phyloP scores from a whole-genome alignment of 2,888 invertebrate genomes.

The Tillus elongatus region DNA sequence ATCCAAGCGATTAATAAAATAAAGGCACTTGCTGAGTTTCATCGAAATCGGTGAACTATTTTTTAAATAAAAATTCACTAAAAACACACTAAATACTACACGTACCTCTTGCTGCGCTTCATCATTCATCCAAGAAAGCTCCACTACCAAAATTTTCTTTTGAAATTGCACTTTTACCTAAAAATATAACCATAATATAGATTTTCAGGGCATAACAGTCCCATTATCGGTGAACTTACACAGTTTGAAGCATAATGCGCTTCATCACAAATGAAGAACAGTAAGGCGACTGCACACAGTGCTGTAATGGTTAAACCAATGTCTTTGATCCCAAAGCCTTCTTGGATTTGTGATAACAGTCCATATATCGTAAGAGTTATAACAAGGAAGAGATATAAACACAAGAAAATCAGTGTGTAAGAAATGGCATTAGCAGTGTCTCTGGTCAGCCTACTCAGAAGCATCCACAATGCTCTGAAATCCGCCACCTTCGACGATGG shows the following conservation, averaged over 20 bases:
- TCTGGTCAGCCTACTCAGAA: conserved; percentile 57
- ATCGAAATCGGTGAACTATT: no score
- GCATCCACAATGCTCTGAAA: conserved; percentile 62
- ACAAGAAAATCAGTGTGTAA: conserved; percentile 59
- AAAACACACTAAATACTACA: conserved; percentile 1
- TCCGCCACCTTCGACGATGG: conserved; percentile 61
- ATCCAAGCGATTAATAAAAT: no score
- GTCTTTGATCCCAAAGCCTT: conserved; percentile 63
- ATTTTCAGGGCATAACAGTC: no score
- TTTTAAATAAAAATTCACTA: conserved; percentile 13
- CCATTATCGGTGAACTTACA: no score
- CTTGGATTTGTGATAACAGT: conserved; percentile 61
- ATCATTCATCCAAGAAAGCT: conserved; percentile 66
- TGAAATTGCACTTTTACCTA: conserved; percentile 63
- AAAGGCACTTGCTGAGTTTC: no score
- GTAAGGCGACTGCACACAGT: conserved; percentile 52
- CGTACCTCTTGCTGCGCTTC: conserved; percentile 60
- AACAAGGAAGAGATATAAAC: conserved; percentile 60
- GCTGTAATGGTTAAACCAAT: conserved; percentile 61
- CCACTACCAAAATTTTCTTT: conserved; percentile 63
- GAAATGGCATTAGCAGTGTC: conserved; percentile 59
- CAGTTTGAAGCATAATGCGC: conserved; percentile 66
- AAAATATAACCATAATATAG: no score
- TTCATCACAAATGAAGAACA: conserved; percentile 67
- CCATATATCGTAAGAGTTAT: conserved; percentile 69